Base-by-base conservation (phyloP, 2,888 invertebrate species). In the Scaptomyza parva region DNA sequence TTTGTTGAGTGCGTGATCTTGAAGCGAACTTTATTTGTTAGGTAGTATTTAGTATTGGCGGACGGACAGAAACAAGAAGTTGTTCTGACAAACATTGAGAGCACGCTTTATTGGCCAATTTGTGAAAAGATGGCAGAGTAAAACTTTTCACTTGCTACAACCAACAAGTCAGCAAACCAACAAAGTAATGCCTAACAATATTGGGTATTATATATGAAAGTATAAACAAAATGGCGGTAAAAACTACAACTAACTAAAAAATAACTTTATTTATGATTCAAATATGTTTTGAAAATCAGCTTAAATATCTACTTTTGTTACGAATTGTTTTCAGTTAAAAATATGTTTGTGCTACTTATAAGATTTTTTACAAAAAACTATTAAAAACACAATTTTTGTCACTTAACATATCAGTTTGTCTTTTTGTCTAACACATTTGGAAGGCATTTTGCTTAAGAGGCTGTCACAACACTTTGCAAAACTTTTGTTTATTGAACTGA, bases 91-190 rank as follows among this genome's bases (percentile, higher is more conserved):
- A 81, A 12, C 11, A 26, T 76, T 51, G 67, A 68, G 84, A 68
- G 84, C 76, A 71, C 70, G 77, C 78, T 83, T 82, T 82, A 84
- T 84, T 79, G 79, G 72, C 79, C 84, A 79, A 79, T 83, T 71
- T 75, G 78, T 50, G 62, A 60, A 37, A 35, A 50, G 40, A 55
- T 57, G n/a, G n/a, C n/a, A n/a, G n/a, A n/a, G n/a, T n/a, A n/a
- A 53, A 74, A 73, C 60, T 74, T 72, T 57, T 17, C 37, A 7
- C 59, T 24, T 6, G 17, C 53, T 14, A 14, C 33, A 26, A 26
- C 9, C n/a, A n/a, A 14, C 14, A n/a, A 2, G 6, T n/a, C n/a
- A n/a, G 37, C 44, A 66, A 66, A 70, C 28, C 40, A 40, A 1
- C 9, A 26, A 17, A 4, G n/a, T 43, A 1, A 1, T 20, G 12